Evolutionary conservation across 2,888 invertebrate species (phyloP).

Genomic region (Polyploca ridens): DNA sequence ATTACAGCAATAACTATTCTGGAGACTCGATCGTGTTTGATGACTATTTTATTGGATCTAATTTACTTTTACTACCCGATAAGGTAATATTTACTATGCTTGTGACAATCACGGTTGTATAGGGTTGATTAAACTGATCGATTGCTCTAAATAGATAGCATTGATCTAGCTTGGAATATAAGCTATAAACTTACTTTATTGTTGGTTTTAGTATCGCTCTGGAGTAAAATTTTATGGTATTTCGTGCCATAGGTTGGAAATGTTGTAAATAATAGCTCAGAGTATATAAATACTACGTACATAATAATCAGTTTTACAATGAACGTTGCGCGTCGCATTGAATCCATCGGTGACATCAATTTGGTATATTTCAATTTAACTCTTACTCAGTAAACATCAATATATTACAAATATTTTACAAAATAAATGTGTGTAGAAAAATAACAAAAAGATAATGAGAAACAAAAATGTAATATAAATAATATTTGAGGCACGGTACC

Average conservation of each 20-base stretch:
- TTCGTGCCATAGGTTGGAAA: background rate
- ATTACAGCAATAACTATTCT: constrained; percentile 11
- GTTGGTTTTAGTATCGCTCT: background rate
- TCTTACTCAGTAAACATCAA: no score
- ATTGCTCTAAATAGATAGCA: constrained; percentile 10
- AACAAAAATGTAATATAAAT: no score
- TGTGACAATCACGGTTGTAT: constrained; percentile 13
- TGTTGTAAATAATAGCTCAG: background rate
- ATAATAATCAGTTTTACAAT: no score
- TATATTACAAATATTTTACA: no score
- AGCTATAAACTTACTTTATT: constrained; percentile 4
- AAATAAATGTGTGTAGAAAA: no score
- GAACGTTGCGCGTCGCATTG: no score
- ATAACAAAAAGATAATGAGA: no score
- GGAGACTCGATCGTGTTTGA: constrained; percentile 13
- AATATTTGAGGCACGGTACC: no score
- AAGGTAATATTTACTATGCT: constrained; percentile 17
- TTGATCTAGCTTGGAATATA: constrained; percentile 2
- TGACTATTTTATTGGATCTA: constrained; percentile 15
- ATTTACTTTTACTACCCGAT: constrained; percentile 21
- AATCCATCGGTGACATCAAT: no score
- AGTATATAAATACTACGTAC: no score
- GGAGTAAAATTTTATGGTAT: background rate
- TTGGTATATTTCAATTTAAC: no score
- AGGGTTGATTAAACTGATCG: constrained; percentile 14